Percentiles rank a stretch among this genome's conserved stretches.
Conservation (phyloP, 2,797 vertebrate genomes). For the Hafferia zeledoni region DNA sequence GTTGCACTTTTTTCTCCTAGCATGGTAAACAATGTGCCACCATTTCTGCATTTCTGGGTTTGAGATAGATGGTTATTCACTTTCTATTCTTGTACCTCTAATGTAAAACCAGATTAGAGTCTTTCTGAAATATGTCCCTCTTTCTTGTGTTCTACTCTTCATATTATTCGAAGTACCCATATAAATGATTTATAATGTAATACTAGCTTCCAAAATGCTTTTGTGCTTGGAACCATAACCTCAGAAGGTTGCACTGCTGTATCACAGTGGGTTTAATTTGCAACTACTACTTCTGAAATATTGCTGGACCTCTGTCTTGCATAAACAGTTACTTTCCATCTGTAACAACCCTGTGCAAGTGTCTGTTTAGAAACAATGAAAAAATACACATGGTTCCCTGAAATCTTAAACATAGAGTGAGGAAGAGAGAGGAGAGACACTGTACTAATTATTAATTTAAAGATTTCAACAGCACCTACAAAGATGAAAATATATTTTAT, state of each 20-base stretch:
- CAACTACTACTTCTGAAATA: not conserved
- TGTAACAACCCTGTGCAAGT: not conserved
- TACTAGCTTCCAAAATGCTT: not conserved
- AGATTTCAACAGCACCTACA: not conserved
- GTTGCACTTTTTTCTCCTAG: not conserved
- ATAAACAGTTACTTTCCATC: not conserved
- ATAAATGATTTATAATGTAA: slow-evolving; percentile 41
- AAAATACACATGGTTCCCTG: not conserved
- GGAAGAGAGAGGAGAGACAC: not conserved
- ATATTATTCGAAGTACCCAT: slow-evolving; percentile 8
- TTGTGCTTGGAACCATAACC: not conserved
- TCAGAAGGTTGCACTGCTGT: not conserved
- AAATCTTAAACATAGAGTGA: not conserved
- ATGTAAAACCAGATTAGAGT: slow-evolving; percentile 18
- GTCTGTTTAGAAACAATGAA: not conserved
- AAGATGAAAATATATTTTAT: not conserved
- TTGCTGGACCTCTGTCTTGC: not conserved
- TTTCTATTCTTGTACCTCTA: slow-evolving; percentile 30
- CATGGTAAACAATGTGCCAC: not conserved
- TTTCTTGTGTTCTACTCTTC: not conserved
- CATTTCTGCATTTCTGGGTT: not conserved
- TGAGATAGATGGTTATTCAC: not conserved
- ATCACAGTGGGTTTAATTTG: not conserved
- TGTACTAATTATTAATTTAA: not conserved
- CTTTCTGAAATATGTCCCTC: slow-evolving; percentile 17